Base-by-base conservation (phyloP, 2,888 invertebrate genomes). In the Trileptium ribeirensis region DNA sequence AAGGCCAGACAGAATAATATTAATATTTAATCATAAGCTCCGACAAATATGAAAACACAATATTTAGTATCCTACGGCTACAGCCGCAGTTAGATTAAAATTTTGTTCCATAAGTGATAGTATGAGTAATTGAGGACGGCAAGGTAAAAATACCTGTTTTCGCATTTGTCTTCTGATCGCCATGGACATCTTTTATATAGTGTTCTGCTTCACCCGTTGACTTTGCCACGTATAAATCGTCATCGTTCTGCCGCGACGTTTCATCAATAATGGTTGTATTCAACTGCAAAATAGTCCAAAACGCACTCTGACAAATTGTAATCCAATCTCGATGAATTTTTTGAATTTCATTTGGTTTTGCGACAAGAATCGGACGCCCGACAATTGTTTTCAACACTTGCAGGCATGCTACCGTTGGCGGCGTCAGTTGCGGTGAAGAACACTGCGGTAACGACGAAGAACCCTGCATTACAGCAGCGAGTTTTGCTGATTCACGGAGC, bases 211-310 rank as follows among this genome's bases (percentile, higher is more conserved):
- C n/a, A n/a, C n/a, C n/a, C n/a, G n/a, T n/a, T n/a, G n/a, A n/a
- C n/a, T n/a, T n/a, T n/a, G n/a, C n/a, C n/a, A n/a, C n/a, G n/a
- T n/a, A n/a, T n/a, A n/a, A n/a, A n/a, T n/a, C n/a, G n/a, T n/a
- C n/a, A 40, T 31, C 24, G 1, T 31, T 36, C 36, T 67, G 51
- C 67, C 38, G 37, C 34, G 74, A 39, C 3, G 74, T 85, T 86
- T 85, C 83, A 87, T 88, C 87, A 79, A 94, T 94, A 90, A 95
- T 95, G 33, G 74, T 1, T 39, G 86, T 87, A 0, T 95, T 94
- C 83, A 95, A 91, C 89, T 96, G 95, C 70, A 98, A 92, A 2
- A 97, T 92, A 86, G 95, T 95, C 19, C 94, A 94, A 64, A 98
- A 90, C 34, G 96, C 93, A 89, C 95, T 95, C 89, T 95, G 95